phyloP scores from a whole-genome alignment of 2,888 invertebrate genomes.

The Oligia fasciuncula region DNA sequence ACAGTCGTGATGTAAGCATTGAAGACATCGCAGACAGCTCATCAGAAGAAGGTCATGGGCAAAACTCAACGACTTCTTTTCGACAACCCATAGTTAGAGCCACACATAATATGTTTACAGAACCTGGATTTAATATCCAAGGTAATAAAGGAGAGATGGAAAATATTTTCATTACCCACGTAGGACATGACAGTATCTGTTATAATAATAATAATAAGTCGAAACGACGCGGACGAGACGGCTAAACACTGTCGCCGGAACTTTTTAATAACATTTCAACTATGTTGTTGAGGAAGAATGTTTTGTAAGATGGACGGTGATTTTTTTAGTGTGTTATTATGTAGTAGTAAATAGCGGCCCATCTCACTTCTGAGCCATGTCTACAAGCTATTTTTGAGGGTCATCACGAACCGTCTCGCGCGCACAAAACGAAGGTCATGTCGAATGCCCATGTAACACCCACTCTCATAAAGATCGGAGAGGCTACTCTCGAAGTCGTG shows the following conservation, averaged over 20 bases:
- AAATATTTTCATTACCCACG: constrained; percentile 85
- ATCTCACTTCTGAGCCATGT: no score
- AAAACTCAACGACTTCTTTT: not conserved
- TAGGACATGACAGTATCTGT: constrained; percentile 76
- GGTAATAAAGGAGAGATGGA: constrained; percentile 84
- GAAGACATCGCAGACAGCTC: not conserved
- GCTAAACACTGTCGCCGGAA: constrained; percentile 71
- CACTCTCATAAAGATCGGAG: no score
- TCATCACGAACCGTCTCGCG: no score
- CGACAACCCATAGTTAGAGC: constrained; percentile 61
- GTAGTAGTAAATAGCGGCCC: not conserved
- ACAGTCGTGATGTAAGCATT: no score
- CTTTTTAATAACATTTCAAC: constrained; percentile 75
- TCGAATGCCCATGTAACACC: no score
- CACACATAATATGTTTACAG: constrained; percentile 71
- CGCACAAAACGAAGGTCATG: no score
- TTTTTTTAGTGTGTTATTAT: not conserved
- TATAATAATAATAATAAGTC: constrained; percentile 71
- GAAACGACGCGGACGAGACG: constrained; percentile 50
- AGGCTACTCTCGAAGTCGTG: no score
- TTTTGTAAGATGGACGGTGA: not conserved
- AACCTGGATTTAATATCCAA: constrained; percentile 84
- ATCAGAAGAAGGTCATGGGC: not conserved
- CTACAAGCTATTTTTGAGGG: no score
- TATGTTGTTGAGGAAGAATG: constrained; percentile 38